Evolutionary conservation across 2,888 invertebrate genomes (phyloP), one percentile per base, ranked within the genome.

Genomic region (Craniophora ligustri): DNA sequence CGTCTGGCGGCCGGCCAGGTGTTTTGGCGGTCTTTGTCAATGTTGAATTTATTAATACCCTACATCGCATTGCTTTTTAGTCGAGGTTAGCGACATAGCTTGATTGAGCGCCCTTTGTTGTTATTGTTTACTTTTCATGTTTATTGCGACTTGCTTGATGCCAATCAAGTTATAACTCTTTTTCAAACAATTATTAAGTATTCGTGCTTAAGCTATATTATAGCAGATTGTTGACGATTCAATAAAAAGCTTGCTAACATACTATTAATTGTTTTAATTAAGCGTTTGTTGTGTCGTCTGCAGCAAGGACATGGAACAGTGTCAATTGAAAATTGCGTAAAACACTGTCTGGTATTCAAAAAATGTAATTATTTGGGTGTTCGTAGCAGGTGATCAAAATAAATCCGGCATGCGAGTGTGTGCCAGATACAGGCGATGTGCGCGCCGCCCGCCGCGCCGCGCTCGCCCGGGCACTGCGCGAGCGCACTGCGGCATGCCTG

Each of bases 1-100:
- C 69, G 75, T 72, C 86, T 93, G 93, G 92, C 88, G 55, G 64
- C 0, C 48, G 49, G 86, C 92, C 93, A 93, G 89, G 73, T 85
- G 87, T 85, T 91, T 92, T 93, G 91, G 90, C 91, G 93, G 92
- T 93, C 93, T 93, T 87, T 93, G 93, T 93, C 93, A 93, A 93
- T 93, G 93, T 87, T 92, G 86, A 81, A 91, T 92, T 91, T 93
- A 93, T 93, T 93, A 92, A 92, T 93, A 92, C 66, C 35, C 59
- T 59, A 57, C 80, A 84, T 79, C 76, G 78, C 78, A 85, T 87
- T 87, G 88, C 86, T 80, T 80, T 76, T 74, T 65, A 81, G 81
- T 81, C 88, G 89, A 88, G 85, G 85, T 85, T 81, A 81, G 80
- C 82, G 79, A 82, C 83, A 80, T 84, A 65, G 66, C 58, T 73